Evolutionary conservation across 2,797 vertebrate species (phyloP).

Genomic region (Enteromius radiatus): DNA sequence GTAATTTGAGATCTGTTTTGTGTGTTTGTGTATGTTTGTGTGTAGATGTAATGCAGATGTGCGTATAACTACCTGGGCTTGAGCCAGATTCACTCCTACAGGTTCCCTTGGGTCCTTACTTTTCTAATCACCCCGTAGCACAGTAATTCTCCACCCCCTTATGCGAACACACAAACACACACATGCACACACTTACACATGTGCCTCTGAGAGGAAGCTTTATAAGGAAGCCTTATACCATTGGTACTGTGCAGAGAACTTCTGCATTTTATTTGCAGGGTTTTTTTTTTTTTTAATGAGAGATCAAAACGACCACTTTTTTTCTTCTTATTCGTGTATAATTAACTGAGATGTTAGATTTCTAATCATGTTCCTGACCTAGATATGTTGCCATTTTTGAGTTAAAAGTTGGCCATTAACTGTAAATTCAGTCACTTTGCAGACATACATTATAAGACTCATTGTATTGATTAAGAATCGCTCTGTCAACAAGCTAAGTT

Average conservation of each 20-base stretch:
- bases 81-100: conserved; percentile 52
- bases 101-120: conserved; percentile 39
- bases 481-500: conserved; percentile 49
- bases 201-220: conserved; percentile 53
- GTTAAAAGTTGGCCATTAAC: not conserved
- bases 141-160: conserved; percentile 37
- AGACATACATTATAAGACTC: conserved; percentile 21
- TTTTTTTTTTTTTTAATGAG: not conserved
- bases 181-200: conserved; percentile 2
- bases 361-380: not conserved
- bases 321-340: not conserved
- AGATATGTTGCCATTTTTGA: not conserved
- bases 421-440: not conserved
- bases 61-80: conserved; percentile 50
- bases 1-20: conserved; percentile 3
- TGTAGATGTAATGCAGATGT: conserved; percentile 62
- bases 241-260: conserved; percentile 54
- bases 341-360: conserved; percentile 14
- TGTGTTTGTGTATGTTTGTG: conserved; percentile 17
- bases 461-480: conserved; percentile 41
- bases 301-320: not conserved
- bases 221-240: conserved; percentile 56
- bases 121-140: conserved; percentile 38
- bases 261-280: conserved; percentile 41
- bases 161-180: conserved; percentile 16